Conservation (phyloP, 2,888 invertebrate genomes). For the Agrotis exclamationis region DNA sequence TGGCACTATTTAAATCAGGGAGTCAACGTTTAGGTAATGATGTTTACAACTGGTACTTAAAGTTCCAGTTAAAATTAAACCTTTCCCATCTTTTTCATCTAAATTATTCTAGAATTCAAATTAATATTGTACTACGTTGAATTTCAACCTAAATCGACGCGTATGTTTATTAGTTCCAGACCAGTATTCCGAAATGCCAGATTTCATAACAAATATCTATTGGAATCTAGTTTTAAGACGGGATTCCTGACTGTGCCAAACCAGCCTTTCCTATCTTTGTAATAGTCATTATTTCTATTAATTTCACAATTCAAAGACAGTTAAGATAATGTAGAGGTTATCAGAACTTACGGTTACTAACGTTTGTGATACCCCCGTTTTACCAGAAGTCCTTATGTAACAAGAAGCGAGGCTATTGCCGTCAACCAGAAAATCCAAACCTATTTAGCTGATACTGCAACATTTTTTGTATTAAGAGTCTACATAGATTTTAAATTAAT, state of each 20-base stretch:
- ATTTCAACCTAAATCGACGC: not conserved
- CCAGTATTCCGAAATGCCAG: conserved; percentile 25
- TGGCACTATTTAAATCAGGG: not conserved
- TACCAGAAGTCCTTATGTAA: not conserved
- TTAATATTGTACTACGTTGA: not conserved
- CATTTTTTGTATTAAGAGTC: too few species aligned
- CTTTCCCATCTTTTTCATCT: not conserved
- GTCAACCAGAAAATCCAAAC: not conserved
- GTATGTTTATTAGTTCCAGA: conserved; percentile 1
- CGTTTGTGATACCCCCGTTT: too few species aligned
- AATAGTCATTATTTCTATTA: conserved; percentile 24
- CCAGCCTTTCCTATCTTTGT: conserved; percentile 2
- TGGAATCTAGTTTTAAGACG: conserved; percentile 43
- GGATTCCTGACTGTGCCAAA: conserved; percentile 15
- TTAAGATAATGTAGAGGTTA: not conserved
- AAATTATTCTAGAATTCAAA: too few species aligned
- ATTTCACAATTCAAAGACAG: not conserved
- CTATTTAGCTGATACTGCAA: too few species aligned
- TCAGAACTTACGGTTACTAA: not conserved
- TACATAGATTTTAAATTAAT: too few species aligned
- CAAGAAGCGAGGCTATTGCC: not conserved
- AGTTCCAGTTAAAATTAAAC: not conserved
- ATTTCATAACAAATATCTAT: conserved; percentile 35
- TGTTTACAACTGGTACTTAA: not conserved
- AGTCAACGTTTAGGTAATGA: too few species aligned